A percentile compares a stretch with the other conserved stretches of the same genome.
phyloP scores from a whole-genome alignment of 2,888 invertebrate species.

The Nebria salina region DNA sequence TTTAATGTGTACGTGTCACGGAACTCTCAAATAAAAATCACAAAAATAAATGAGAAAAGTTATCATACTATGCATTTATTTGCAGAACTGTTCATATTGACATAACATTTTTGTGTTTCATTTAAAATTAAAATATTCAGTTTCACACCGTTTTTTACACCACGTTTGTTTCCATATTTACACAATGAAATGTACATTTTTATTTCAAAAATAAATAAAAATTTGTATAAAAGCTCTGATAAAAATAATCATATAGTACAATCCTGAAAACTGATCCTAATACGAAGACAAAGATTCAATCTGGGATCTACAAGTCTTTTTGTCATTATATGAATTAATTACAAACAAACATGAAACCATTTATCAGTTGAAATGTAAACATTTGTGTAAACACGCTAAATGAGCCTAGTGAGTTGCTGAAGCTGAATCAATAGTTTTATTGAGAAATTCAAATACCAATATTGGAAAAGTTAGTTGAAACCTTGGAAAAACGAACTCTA shows the following conservation, averaged over 20 bases:
- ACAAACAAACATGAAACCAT: slow-evolving; percentile 6
- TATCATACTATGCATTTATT: not conserved
- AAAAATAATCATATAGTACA: too few relatives aligned
- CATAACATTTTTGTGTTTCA: not conserved
- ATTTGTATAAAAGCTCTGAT: too few relatives aligned
- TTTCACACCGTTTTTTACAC: not conserved
- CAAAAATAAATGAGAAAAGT: not conserved
- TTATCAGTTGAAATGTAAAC: not conserved
- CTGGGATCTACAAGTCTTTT: slow-evolving; percentile 16
- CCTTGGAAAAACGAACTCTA: not conserved
- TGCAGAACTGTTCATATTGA: not conserved
- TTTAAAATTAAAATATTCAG: not conserved
- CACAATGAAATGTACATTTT: not conserved
- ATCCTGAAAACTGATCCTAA: not conserved
- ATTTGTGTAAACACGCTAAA: not conserved
- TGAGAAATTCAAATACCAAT: not conserved
- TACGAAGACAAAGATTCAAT: slow-evolving; percentile 10
- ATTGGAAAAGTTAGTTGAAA: not conserved
- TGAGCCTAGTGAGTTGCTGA: not conserved
- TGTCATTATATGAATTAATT: slow-evolving; percentile 1
- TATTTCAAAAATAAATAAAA: not conserved
- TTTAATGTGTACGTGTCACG: not conserved
- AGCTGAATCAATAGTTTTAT: too few relatives aligned
- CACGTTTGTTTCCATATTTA: not conserved
- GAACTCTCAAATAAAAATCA: not conserved